These are phyloP conservation scores for Epizoanthus illoricatus DNA, from an alignment of 92 coral and sea anemone species.

Conservation along the genomic window DNA sequence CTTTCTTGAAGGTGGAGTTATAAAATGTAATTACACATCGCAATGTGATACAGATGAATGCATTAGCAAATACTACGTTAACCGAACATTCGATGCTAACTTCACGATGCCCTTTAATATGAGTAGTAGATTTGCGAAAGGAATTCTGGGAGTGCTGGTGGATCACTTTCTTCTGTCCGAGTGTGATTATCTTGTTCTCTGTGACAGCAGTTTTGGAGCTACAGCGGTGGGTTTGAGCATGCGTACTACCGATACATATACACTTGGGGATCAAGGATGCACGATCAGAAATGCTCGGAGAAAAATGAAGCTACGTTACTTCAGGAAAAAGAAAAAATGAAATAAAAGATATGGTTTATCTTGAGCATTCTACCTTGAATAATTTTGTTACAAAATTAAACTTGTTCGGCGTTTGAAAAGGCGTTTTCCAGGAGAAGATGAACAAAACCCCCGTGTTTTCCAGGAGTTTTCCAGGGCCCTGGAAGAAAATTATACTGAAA, in stretches of 20 bases:
- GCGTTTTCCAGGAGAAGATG: no score
- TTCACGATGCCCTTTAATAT: conserved; percentile 30
- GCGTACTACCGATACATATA: conserved; percentile 63
- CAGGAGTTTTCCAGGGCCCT: no score
- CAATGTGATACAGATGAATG: conserved; percentile 48
- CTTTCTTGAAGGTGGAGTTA: conserved; percentile 51
- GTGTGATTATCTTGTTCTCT: conserved; percentile 77
- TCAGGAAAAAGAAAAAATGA: conserved; percentile 32
- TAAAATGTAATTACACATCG: conserved; percentile 66
- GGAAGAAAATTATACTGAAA: no score
- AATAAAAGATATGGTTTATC: neutral
- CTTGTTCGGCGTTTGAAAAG: no score
- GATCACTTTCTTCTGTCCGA: conserved; percentile 84
- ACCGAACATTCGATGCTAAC: conserved; percentile 55
- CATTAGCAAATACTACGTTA: conserved; percentile 57
- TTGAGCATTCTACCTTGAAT: no score
- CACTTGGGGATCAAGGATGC: conserved; percentile 74
- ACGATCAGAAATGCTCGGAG: conserved; percentile 40
- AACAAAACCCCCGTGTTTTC: no score
- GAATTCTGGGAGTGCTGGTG: conserved; percentile 77
- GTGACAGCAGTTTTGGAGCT: conserved; percentile 94
- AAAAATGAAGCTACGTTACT: conserved; percentile 51
- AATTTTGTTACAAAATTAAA: no score
- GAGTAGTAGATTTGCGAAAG: conserved; percentile 60
- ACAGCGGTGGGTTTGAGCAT: conserved; percentile 88